A percentile compares a stretch with the other conserved stretches of the same genome.
Conservation (phyloP, 2,888 invertebrate species). For the Epirrhoe alternata region DNA sequence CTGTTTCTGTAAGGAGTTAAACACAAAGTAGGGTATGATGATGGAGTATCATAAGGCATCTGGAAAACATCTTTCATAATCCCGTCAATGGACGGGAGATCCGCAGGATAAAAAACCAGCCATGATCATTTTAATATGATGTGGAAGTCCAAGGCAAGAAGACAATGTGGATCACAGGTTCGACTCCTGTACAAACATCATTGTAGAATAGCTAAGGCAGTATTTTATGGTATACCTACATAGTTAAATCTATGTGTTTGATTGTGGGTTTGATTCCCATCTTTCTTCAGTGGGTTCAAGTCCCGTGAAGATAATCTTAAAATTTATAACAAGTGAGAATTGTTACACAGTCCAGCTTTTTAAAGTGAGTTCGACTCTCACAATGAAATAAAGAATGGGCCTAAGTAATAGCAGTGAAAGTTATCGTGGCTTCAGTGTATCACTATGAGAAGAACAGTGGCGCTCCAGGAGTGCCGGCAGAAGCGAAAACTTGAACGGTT, state of each 20-base stretch:
- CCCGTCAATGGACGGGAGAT: no score
- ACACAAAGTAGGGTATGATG: background rate
- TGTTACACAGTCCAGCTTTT: no score
- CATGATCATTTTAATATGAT: background rate
- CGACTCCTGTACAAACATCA: slow-evolving; percentile 2
- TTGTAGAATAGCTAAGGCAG: background rate
- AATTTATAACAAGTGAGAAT: background rate
- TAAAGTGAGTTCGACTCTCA: no score
- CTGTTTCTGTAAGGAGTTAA: background rate
- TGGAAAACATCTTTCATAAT: background rate
- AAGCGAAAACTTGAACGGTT: no score
- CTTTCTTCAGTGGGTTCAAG: background rate
- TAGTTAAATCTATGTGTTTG: background rate
- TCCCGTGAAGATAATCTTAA: background rate
- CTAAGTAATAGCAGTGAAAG: no score
- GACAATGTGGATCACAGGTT: background rate
- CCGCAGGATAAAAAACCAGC: no score
- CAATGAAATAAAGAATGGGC: no score
- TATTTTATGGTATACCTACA: no score
- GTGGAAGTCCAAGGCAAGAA: background rate
- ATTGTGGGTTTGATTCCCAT: background rate
- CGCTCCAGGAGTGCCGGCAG: no score
- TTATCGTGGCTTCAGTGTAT: no score
- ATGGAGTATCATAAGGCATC: background rate
- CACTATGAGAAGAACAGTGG: no score